phyloP scores from a whole-genome alignment of 2,888 invertebrate genomes.

The Drymonia ruficornis region DNA sequence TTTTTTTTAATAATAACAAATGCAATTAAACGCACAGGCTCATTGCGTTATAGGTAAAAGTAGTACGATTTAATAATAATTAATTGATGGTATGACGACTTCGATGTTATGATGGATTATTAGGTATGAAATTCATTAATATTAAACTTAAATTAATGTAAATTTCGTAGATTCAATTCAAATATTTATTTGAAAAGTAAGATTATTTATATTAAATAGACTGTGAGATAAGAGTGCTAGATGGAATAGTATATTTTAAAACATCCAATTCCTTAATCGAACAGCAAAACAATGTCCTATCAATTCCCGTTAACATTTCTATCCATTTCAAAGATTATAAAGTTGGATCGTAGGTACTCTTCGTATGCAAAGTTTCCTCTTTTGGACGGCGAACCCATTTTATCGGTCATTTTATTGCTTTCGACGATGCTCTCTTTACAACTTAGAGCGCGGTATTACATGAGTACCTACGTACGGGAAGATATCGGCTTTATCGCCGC shows the following conservation, averaged over 20 bases:
- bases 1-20: too few species aligned
- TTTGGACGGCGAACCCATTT: slow-evolving; percentile 42
- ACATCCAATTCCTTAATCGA: background rate
- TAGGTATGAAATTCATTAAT: too few species aligned
- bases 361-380: slow-evolving; percentile 47
- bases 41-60: too few species aligned
- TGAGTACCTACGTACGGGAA: slow-evolving; percentile 34
- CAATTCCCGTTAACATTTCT: slow-evolving; percentile 2
- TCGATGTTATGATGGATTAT: too few species aligned
- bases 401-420: slow-evolving; percentile 49
- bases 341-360: slow-evolving; percentile 34
- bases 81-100: too few species aligned
- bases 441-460: slow-evolving; percentile 39
- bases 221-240: too few species aligned
- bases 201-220: too few species aligned
- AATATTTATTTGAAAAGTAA: too few species aligned
- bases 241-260: background rate
- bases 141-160: too few species aligned
- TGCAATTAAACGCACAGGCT: too few species aligned
- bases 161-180: too few species aligned
- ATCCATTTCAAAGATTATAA: slow-evolving; percentile 20
- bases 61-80: too few species aligned
- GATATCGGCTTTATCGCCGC: slow-evolving; percentile 38
- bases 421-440: slow-evolving; percentile 41
- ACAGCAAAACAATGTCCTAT: background rate